Evolutionary conservation across 2,113 vertebrate species (phyloP).

Genomic region (Dryoscopus gambensis): DNA sequence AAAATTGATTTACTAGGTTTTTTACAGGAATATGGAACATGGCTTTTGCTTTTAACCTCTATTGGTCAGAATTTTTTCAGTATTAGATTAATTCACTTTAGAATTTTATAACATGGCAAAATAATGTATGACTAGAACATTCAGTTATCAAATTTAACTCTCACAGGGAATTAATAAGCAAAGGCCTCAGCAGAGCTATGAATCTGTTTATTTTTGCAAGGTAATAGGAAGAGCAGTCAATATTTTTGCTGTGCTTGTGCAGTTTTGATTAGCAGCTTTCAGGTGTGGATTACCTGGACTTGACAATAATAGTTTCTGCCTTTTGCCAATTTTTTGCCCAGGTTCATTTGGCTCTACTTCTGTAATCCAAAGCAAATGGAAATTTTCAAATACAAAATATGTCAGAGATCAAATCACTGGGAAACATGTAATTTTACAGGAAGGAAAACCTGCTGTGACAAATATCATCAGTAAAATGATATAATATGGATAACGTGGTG

Average conservation of each 20-base stretch:
- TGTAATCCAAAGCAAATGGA: not conserved
- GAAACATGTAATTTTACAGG: not conserved
- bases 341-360: not conserved
- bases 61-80: not conserved
- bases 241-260: not conserved
- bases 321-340: not conserved
- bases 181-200: not conserved
- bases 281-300: not conserved
- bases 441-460: not conserved
- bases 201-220: not conserved
- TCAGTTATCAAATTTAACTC: not conserved
- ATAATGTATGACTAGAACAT: not conserved
- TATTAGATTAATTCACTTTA: not conserved
- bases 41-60: not conserved
- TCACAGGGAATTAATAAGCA: not conserved
- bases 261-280: conserved; percentile 24
- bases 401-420: not conserved
- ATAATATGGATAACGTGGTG: not conserved
- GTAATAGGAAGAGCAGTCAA: not conserved
- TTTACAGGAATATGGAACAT: not conserved
- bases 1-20: not conserved
- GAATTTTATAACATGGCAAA: conserved; percentile 3
- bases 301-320: not conserved
- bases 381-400: not conserved
- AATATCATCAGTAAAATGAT: not conserved